A percentile compares a stretch with the other conserved stretches of the same genome.
phyloP scores from a whole-genome alignment of 2,113 vertebrate genomes.

The rat (Rattus norvegicus) region GRCr8 NC_086019.1:136012501-136013000 shows the following conservation, averaged over 20 bases:
- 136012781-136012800: not conserved
- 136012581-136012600: not conserved
- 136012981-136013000: not conserved
- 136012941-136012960: not conserved
- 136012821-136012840: not conserved
- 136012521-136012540: not conserved
- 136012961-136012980: not conserved
- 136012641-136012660: not conserved
- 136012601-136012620: not conserved
- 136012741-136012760: not conserved
- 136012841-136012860: not conserved
- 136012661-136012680: conserved; percentile 12
- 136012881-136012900: not conserved
- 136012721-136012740: not conserved
- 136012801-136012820: not conserved
- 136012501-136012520: not conserved
- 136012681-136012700: not conserved
- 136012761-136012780: not conserved
- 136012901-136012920: not conserved
- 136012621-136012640: not conserved
- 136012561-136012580: not conserved
- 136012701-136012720: not conserved
- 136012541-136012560: not conserved
- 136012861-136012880: not conserved
- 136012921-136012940: not conserved